Conservation (phyloP, 2,113 vertebrate species). For the Gymnogyps californianus region DNA sequence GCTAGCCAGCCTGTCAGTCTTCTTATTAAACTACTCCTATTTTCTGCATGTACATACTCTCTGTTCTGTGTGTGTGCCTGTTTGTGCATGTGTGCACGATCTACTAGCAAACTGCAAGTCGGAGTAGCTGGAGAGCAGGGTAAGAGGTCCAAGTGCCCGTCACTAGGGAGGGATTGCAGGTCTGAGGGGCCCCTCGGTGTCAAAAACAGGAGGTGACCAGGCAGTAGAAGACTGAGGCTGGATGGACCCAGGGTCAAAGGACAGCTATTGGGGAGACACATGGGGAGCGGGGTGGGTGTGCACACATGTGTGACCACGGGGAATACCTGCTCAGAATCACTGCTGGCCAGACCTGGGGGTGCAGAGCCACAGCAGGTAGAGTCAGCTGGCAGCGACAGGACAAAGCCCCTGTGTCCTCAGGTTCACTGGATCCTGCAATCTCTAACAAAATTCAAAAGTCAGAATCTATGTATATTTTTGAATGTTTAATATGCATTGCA, state of each 20-base stretch:
- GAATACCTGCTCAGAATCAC: not conserved
- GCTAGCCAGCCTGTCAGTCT: not conserved
- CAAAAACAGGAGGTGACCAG: not conserved
- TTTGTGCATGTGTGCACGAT: not conserved
- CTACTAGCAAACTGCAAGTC: not conserved
- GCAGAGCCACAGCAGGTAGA: not conserved
- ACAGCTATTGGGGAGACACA: not conserved
- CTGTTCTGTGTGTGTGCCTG: not conserved
- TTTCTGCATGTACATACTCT: not conserved
- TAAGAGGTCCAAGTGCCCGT: not conserved
- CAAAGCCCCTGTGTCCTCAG: not conserved
- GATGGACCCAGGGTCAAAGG: not conserved
- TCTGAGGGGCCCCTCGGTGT: not conserved
- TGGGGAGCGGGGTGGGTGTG: not conserved
- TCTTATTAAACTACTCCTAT: not conserved
- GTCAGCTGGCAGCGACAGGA: rapidly evolving
- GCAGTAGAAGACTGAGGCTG: not conserved
- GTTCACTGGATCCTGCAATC: not conserved
- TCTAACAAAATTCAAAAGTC: not conserved
- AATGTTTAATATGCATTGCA: not conserved
- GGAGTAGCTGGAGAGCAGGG: not conserved
- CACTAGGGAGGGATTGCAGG: not conserved
- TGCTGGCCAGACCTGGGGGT: not conserved
- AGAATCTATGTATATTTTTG: not conserved
- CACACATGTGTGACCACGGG: rapidly evolving